phyloP scores from a whole-genome alignment of 2,113 vertebrate species.

The Gymnobelideus leadbeateri region DNA sequence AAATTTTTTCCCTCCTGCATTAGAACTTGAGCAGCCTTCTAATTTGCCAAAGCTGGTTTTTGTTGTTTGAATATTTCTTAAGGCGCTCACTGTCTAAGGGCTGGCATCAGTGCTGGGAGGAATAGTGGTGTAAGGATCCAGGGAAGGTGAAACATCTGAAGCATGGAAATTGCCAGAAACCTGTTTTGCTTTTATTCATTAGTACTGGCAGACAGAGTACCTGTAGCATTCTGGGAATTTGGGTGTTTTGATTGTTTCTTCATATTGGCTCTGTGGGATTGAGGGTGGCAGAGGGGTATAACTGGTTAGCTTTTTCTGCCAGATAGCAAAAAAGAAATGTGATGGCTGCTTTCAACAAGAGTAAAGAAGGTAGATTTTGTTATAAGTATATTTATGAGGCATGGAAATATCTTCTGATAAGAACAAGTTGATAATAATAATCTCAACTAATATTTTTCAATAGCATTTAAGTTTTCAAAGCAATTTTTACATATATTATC shows the following conservation, averaged over 20 bases:
- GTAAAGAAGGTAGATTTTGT: constrained; percentile 11
- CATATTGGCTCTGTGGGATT: constrained; percentile 51
- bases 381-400: constrained; percentile 38
- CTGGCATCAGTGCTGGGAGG: constrained; percentile 21
- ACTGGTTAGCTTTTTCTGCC: not conserved
- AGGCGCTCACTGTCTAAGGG: constrained; percentile 12
- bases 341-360: constrained; percentile 19
- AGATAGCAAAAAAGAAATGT: constrained; percentile 11
- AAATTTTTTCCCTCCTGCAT: constrained; percentile 45
- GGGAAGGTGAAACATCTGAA: constrained; percentile 31
- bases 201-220: constrained; percentile 55
- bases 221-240: constrained; percentile 52
- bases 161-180: constrained; percentile 40
- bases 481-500: not conserved
- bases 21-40: constrained; percentile 57
- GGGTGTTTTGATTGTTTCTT: constrained; percentile 41
- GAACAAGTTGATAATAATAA: constrained; percentile 48
- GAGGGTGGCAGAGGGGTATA: not conserved
- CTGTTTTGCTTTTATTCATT: constrained; percentile 51
- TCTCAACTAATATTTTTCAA: not conserved
- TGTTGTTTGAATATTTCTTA: constrained; percentile 54
- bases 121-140: constrained; percentile 22
- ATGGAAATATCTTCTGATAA: constrained; percentile 53
- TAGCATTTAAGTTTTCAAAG: not conserved
- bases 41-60: constrained; percentile 52